These are phyloP conservation scores for Ciconia boyciana DNA, from an alignment of 2,113 vertebrate species.

Conservation along the genomic window DNA sequence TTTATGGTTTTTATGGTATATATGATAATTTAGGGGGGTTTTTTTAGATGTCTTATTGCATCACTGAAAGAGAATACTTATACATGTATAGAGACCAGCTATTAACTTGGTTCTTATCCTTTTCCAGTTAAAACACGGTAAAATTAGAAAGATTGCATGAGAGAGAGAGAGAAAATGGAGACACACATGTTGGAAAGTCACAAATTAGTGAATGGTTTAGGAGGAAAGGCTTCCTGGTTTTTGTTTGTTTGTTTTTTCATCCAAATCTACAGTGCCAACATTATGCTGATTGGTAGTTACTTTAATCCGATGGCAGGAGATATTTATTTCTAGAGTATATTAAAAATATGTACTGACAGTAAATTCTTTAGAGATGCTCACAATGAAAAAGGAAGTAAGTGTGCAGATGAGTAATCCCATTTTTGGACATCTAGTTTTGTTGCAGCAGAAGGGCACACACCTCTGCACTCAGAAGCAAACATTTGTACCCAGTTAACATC, in stretches of 20 bases:
- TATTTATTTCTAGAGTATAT: background rate
- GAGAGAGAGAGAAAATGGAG: background rate
- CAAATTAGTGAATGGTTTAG: background rate
- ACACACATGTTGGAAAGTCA: background rate
- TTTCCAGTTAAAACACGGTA: background rate
- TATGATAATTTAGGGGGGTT: background rate
- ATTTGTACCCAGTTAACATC: background rate
- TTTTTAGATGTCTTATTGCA: background rate
- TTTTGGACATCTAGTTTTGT: background rate
- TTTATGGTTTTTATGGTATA: background rate
- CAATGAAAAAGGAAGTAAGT: background rate
- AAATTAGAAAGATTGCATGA: background rate
- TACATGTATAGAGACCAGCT: background rate
- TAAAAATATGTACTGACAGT: background rate
- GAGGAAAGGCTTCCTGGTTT: background rate
- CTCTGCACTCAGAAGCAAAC: background rate
- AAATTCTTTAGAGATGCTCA: background rate
- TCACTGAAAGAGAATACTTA: background rate
- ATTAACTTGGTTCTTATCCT: background rate
- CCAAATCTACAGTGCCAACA: background rate
- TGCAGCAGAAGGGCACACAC: background rate
- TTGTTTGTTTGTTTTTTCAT: background rate
- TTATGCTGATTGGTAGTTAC: background rate
- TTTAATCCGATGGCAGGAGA: background rate
- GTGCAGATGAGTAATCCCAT: background rate